Evolutionary conservation across 2,797 vertebrate species (phyloP).

Genomic region (Coregonus ussuriensis): DNA sequence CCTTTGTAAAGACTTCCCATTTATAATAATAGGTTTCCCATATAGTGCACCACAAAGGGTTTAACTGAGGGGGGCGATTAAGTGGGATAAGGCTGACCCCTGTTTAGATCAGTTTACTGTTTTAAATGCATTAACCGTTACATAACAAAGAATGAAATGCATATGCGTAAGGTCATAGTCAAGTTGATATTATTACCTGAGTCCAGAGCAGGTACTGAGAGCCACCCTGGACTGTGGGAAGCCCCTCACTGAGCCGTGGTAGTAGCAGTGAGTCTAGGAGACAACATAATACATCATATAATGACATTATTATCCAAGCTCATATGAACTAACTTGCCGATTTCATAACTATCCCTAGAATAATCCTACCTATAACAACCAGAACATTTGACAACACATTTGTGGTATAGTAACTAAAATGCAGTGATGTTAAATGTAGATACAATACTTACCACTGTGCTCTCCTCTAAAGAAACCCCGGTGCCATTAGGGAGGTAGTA

Average conservation of each 20-base stretch:
- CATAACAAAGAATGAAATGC: too few species aligned
- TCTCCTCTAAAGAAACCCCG: conserved; percentile 60
- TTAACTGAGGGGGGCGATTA: too few species aligned
- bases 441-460: conserved; percentile 74
- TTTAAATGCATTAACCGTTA: too few species aligned
- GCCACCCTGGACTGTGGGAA: conserved; percentile 75
- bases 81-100: too few species aligned
- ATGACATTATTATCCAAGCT: background rate
- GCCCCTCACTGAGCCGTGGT: conserved; percentile 76
- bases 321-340: background rate
- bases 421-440: too few species aligned
- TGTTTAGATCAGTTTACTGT: too few species aligned
- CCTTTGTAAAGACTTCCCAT: too few species aligned
- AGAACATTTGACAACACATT: background rate
- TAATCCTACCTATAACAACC: background rate
- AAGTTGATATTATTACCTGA: conserved; percentile 44
- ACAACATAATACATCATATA: background rate
- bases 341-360: background rate
- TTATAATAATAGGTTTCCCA: too few species aligned
- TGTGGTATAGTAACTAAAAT: too few species aligned
- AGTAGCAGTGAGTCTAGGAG: conserved; percentile 84
- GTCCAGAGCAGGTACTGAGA: conserved; percentile 82
- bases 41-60: too few species aligned
- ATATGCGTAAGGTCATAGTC: too few species aligned
- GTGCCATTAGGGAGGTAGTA: conserved; percentile 87